Evolutionary conservation across 2,888 invertebrate species (phyloP), one percentile per base, ranked within the genome.

Genomic region (Drosophila limbata): DNA sequence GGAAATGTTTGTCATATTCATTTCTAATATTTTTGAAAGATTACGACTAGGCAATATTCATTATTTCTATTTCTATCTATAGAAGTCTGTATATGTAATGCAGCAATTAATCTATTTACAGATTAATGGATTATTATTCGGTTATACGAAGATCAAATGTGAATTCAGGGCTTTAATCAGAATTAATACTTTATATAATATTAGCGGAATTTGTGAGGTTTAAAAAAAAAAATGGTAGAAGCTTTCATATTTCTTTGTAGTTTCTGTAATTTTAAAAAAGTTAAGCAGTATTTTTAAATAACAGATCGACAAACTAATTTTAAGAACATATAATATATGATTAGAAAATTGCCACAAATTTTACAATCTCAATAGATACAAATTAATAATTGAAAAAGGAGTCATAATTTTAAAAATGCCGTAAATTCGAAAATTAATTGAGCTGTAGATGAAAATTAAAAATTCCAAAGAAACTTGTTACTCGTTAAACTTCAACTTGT

Each of bases 121-220:
- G 13, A 44, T 44, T 44, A 15, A 10, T 47, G 28, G 28, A 47
- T 47, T 28, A n/a, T 45, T n/a, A 45, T 45, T 42, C 5, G 11
- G 4, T 37, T 8, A 37, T n/a, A 21, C 19, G 17, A 13, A 39
- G 15, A 15, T 39, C 1, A 11, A 9, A n/a, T 25, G 45, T 25
- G n/a, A 45, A 25, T 11, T 45, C 4, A 13, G 25, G n/a, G 8
- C 11, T 19, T 42, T 13, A 13, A 25, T 45, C 8, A 2, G 21
- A 21, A 21, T 21, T 21, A 13, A 25, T 25, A 25, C 2, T 8
- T 8, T 8, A 33, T 11, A 13, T 33, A 11, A 11, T 33, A 11
- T 11, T 33, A n/a, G 37, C 37, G 6, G 37, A 37, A 37, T 37
- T 37, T n/a, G 39, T 39, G 8, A 39, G 15, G 9, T 15, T 8